Conservation (phyloP, 2,888 invertebrate species). For the Pristionchus mayeri region DNA sequence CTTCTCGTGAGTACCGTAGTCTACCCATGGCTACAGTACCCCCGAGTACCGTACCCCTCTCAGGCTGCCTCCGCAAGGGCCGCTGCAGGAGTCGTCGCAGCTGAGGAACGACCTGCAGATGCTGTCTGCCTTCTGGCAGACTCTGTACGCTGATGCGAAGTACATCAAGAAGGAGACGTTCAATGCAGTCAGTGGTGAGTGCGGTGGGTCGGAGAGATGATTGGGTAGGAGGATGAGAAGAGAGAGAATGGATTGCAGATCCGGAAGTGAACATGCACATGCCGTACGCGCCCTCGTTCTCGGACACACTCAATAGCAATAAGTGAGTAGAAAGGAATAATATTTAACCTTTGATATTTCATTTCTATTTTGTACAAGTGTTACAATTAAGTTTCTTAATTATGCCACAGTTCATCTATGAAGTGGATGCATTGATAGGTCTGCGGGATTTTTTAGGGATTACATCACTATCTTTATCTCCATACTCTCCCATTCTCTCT, state of each 20-base stretch:
- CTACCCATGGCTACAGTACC: neutral
- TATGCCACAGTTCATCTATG: no score
- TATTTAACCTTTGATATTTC: no score
- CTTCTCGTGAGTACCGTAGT: slow-evolving; percentile 79
- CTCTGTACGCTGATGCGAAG: slow-evolving; percentile 84
- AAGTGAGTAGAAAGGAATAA: slow-evolving; percentile 10
- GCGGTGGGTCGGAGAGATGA: neutral
- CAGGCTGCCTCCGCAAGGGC: slow-evolving; percentile 84
- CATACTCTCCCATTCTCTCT: no score
- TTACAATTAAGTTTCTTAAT: no score
- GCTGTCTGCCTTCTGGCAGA: slow-evolving; percentile 94
- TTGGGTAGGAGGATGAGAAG: neutral
- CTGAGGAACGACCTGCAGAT: slow-evolving; percentile 91
- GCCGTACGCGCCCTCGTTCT: slow-evolving; percentile 21
- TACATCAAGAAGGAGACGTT: slow-evolving; percentile 77
- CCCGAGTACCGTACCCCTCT: slow-evolving; percentile 31
- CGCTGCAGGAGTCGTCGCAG: slow-evolving; percentile 85
- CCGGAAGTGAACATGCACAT: slow-evolving; percentile 25
- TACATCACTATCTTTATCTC: no score
- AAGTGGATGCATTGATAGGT: no score
- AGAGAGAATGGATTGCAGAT: neutral
- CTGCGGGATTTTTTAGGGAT: no score
- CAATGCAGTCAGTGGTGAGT: slow-evolving; percentile 54
- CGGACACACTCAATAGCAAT: slow-evolving; percentile 20
- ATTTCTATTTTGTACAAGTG: no score